These are phyloP conservation scores for Rafetus swinhoei DNA, from an alignment of 2,113 vertebrate species.

Conservation along the genomic window DNA sequence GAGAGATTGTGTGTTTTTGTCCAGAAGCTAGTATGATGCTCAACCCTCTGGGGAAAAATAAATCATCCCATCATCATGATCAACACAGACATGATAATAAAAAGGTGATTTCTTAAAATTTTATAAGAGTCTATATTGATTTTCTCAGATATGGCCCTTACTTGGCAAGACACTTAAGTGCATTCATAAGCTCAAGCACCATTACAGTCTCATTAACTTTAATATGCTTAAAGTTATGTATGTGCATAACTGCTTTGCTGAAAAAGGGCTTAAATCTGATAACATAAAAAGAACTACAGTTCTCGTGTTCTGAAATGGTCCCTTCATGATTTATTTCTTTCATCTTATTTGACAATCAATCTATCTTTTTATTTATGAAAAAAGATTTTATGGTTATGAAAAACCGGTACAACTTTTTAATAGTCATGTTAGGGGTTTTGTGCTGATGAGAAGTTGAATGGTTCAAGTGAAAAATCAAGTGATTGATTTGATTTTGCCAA, in stretches of 20 bases:
- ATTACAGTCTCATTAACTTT: background rate
- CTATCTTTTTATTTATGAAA: no score
- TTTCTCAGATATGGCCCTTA: background rate
- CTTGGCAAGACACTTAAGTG: background rate
- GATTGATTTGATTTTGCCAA: background rate
- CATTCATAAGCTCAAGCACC: background rate
- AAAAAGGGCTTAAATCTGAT: background rate
- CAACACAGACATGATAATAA: background rate
- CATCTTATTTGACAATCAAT: background rate
- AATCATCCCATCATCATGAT: background rate
- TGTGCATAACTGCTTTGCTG: background rate
- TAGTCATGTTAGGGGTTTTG: background rate
- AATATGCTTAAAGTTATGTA: background rate
- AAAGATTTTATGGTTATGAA: background rate
- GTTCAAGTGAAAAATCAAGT: background rate
- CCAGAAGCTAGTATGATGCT: background rate
- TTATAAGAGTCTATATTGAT: background rate
- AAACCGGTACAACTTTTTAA: background rate
- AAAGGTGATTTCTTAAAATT: background rate
- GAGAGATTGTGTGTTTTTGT: background rate
- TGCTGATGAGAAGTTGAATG: background rate
- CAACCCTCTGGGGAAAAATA: no score
- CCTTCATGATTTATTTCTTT: background rate
- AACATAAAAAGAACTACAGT: background rate
- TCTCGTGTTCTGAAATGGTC: background rate